Base-by-base conservation (phyloP, 1,140 invertebrate genomes). In the Rhopalosiphum maidis region DNA sequence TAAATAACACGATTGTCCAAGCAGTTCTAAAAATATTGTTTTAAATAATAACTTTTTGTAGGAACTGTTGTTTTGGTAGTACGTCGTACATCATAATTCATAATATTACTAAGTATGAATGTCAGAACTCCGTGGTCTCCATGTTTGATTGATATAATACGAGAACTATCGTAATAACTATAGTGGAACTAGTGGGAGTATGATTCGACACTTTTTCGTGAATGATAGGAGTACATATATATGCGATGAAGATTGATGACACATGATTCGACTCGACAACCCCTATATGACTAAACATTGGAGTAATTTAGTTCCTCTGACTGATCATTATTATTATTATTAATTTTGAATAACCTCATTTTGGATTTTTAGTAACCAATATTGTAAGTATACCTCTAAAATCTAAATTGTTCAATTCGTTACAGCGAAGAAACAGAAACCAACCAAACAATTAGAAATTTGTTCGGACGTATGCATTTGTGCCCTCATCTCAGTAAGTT, bases 151-250 rank as follows among this genome's bases (percentile, higher is more conserved):
- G 60, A 77, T 77, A 77, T 21, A 77, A 51, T 77, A 15, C 30
- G 60, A n/a, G 30, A 77, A n/a, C 15, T 21, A n/a, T 18, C 60
- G 5, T 77, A n/a, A 77, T n/a, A 18, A 77, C 30, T n/a, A 77
- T 18, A 18, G 60, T 77, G 60, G 15, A n/a, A n/a, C 30, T 77
- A 35, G 82, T 83, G 35, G 22, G 6, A 37, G 83, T 43, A 86
- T 86, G 83, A 86, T 46, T 86, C 83, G 41, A 86, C 83, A 86
- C 83, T 86, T 86, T 86, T 86, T 86, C 41, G 41, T 86, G 83
- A 86, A 86, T 25, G 41, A 9, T 25, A 41, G 23, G 6, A 41
- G 43, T 43, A 37, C 35, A 11, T 55, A 60, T 4, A 68, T 77
- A 77, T n/a, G 30, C 30, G 3, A 77, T 77, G 60, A 77, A n/a